A percentile compares a stretch with the other conserved stretches of the same genome.
phyloP scores from a whole-genome alignment of 2,113 vertebrate species.

The Phalacrocorax aristotelis region DNA sequence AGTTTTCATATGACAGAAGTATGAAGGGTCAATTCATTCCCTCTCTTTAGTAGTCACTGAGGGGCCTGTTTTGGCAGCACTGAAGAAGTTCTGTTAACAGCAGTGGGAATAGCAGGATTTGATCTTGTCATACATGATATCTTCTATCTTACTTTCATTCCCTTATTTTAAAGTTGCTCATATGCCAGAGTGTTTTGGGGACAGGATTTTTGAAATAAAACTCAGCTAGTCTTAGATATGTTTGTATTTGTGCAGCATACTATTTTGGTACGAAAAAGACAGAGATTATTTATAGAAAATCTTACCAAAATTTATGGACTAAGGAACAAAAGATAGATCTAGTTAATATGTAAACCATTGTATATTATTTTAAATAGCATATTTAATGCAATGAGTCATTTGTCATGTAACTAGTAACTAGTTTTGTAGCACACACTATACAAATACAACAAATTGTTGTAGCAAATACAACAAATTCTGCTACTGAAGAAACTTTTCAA shows the following conservation, averaged over 20 bases:
- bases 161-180: not conserved
- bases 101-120: not conserved
- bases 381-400: not conserved
- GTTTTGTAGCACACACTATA: not conserved
- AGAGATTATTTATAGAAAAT: not conserved
- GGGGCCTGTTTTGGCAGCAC: not conserved
- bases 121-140: not conserved
- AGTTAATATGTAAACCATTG: not conserved
- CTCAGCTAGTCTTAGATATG: not conserved
- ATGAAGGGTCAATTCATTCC: slow-evolving; percentile 41
- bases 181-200: not conserved
- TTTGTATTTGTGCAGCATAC: not conserved
- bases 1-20: slow-evolving; percentile 9
- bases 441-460: not conserved
- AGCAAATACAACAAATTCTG: not conserved
- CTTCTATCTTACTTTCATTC: not conserved
- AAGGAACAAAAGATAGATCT: not conserved
- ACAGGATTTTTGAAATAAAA: not conserved
- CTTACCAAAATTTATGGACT: not conserved
- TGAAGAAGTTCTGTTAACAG: slow-evolving; percentile 6
- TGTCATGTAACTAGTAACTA: not conserved
- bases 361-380: not conserved
- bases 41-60: slow-evolving; percentile 41
- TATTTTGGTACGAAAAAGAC: not conserved
- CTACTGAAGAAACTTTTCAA: not conserved